Conservation (phyloP, 2,888 invertebrate genomes). For the Agapostemon virescens region DNA sequence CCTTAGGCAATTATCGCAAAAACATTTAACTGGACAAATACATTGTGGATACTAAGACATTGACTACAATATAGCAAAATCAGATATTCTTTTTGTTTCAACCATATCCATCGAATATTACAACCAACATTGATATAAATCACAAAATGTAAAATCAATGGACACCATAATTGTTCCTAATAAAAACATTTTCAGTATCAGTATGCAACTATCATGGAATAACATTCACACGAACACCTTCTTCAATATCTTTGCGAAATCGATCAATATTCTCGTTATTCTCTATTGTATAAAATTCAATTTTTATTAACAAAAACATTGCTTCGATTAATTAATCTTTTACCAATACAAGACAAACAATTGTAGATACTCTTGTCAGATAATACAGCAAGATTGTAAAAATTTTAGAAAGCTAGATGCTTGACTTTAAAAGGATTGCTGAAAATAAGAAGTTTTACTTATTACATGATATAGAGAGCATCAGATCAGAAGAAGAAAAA, state of each 20-base stretch:
- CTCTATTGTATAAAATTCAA: neutral
- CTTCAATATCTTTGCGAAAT: constrained; percentile 11
- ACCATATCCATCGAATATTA: constrained; percentile 7
- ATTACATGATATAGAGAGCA: constrained; percentile 18
- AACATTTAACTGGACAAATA: constrained; percentile 18
- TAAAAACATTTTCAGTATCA: constrained; percentile 77
- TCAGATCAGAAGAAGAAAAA: constrained; percentile 26
- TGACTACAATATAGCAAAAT: constrained; percentile 2
- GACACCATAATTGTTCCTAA: constrained; percentile 37
- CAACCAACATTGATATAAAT: constrained; percentile 31
- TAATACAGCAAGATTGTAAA: neutral
- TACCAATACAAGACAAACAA: neutral
- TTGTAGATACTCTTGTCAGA: neutral
- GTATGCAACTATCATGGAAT: constrained; percentile 55
- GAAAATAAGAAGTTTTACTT: constrained; percentile 17
- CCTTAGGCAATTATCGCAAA: constrained; percentile 49
- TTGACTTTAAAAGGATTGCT: constrained; percentile 3
- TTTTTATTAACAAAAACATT: neutral
- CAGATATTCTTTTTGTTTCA: constrained; percentile 17
- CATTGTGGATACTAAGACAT: constrained; percentile 15
- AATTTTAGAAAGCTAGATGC: constrained; percentile 1
- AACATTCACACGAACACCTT: constrained; percentile 50
- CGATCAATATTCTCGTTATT: neutral
- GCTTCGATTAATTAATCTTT: neutral
- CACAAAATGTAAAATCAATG: constrained; percentile 38